Base-by-base conservation (phyloP, 2,797 vertebrate genomes). In the Nannoperca obscura region DNA sequence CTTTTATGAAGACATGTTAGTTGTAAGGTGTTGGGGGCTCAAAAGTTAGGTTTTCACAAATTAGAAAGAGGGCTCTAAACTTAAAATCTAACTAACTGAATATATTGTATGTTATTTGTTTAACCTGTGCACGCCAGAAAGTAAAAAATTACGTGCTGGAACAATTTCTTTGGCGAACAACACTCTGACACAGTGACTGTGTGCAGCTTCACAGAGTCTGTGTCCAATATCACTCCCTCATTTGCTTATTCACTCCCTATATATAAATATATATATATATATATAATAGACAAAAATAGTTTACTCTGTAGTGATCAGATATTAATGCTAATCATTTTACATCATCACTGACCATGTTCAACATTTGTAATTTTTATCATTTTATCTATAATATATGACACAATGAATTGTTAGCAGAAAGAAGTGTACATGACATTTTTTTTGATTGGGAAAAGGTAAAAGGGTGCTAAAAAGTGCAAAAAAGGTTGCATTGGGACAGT, bases 1-100 rank as follows among this genome's bases (percentile, higher is more conserved):
- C 74, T 83, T 71, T 85, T 55, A 66, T 74, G 63, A 58, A 67
- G 75, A 50, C 60, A 57, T 30, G 55, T 44, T 73, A 69, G 71
- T 72, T 30, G 59, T 57, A 11, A 49, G 49, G 61, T 38, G 38
- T 42, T 19, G 19, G 12, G 27, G 42, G 11, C 55, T 49, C 5
- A 36, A 15, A 55, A 20, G 15, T 15, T 27, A 13, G 24, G 12
- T 34, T 38, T 53, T 47, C n/a, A 52, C 20, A 13, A 53, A 17
- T 60, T 36, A 38, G 20, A 62, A 30, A 34, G 22, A 49, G 34
- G 32, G 19, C 14, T n/a, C 19, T 32, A 13, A 55, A 34, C 12
- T n/a, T 14, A 36, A 46, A 15, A 17, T 17, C 12, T 17, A n/a
- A 49, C 15, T n/a, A n/a, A 42, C 19, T 52, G 11, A 42, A n/a